phyloP scores from a whole-genome alignment of 2,797 vertebrate species.

The Macropodus opercularis region DNA sequence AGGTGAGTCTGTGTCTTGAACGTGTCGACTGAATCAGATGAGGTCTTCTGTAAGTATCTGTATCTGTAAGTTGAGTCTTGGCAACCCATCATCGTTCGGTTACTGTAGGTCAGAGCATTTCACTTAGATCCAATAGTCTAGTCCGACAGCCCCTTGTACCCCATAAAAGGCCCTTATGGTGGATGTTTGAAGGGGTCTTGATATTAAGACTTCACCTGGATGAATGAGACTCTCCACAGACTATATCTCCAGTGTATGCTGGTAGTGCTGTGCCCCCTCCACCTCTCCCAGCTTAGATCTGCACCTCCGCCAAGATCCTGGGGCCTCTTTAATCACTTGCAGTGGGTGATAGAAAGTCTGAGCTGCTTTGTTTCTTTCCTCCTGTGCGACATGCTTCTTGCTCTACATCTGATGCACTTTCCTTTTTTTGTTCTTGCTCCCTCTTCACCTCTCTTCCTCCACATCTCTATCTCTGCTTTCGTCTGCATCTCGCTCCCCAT shows the following conservation, averaged over 20 bases:
- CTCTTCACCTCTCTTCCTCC: slow-evolving; percentile 11
- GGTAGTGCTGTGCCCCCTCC: slow-evolving; percentile 9
- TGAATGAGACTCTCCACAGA: too few species aligned
- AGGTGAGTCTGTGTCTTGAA: slow-evolving; percentile 61
- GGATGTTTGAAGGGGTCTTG: too few species aligned
- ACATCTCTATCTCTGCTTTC: slow-evolving; percentile 27
- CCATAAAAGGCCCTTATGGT: too few species aligned
- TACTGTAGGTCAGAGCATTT: too few species aligned
- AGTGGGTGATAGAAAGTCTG: slow-evolving; percentile 59
- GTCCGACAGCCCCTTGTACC: too few species aligned
- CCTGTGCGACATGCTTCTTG: slow-evolving; percentile 13
- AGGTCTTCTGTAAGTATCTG: too few species aligned
- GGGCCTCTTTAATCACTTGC: slow-evolving; percentile 69
- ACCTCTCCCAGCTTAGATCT: slow-evolving; percentile 36
- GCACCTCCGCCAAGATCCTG: slow-evolving; percentile 60
- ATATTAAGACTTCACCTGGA: too few species aligned
- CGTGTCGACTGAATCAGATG: too few species aligned
- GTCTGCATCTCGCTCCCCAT: slow-evolving; percentile 41
- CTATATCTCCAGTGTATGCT: slow-evolving; percentile 8
- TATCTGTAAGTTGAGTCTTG: too few species aligned
- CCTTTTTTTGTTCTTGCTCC: slow-evolving; percentile 19
- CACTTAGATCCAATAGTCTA: too few species aligned
- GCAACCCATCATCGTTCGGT: too few species aligned
- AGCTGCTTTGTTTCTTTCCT: slow-evolving; percentile 39
- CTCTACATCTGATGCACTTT: slow-evolving; percentile 13